These are phyloP conservation scores for Archaeoteleia sp. DNA, from an alignment of 2,888 invertebrate genomes.

Conservation along the genomic window DNA sequence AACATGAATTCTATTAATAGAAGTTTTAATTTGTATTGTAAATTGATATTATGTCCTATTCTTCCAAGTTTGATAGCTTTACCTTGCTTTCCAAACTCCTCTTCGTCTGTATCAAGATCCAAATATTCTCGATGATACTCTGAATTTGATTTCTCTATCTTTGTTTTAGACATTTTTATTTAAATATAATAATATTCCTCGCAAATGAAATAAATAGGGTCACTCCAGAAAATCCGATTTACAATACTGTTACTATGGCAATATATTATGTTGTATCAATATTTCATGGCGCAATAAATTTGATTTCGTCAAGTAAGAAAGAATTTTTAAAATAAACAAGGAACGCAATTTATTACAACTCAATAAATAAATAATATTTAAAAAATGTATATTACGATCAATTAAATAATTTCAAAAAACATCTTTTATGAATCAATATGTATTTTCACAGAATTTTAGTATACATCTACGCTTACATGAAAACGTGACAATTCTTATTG, in stretches of 20 bases:
- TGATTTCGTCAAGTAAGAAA: too few relatives aligned
- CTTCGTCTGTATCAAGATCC: conserved; percentile 72
- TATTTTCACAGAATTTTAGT: conserved; percentile 27
- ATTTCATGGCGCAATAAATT: neutral
- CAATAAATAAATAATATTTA: too few relatives aligned
- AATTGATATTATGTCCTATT: too few relatives aligned
- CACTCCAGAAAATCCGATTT: too few relatives aligned
- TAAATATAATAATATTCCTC: too few relatives aligned
- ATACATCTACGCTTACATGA: conserved; percentile 22
- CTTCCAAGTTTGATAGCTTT: too few relatives aligned
- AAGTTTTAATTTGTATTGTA: too few relatives aligned
- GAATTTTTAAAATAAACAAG: neutral
- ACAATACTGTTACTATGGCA: neutral
- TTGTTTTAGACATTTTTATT: conserved; percentile 28
- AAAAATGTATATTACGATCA: too few relatives aligned
- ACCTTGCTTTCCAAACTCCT: conserved; percentile 71
- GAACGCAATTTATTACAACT: neutral
- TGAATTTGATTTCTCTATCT: conserved; percentile 58
- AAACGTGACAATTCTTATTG: conserved; percentile 3
- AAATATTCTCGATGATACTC: conserved; percentile 67
- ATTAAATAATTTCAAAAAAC: conserved; percentile 7
- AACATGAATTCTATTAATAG: too few relatives aligned
- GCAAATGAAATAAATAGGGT: too few relatives aligned
- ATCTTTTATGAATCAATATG: conserved; percentile 28
- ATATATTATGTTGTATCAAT: conserved; percentile 4